Percentiles rank a stretch among this genome's conserved stretches.
Conservation (phyloP, 2,888 invertebrate species). For the Perizoma affinitatum region DNA sequence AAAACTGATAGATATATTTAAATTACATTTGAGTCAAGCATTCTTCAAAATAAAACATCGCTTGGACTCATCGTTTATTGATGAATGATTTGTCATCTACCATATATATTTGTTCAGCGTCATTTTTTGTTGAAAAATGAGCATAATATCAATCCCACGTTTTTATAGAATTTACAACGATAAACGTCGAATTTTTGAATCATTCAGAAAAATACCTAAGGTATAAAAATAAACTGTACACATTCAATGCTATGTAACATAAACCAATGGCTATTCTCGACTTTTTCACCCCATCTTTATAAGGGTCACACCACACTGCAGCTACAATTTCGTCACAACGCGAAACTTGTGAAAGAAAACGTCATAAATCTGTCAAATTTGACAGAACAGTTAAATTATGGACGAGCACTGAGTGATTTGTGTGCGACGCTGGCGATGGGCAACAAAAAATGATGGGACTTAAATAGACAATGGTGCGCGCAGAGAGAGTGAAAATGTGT, state of each 20-base stretch:
- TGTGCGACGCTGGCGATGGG: slow-evolving; percentile 48
- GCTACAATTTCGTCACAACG: slow-evolving; percentile 48
- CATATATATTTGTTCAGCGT: too few relatives aligned
- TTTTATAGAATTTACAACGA: too few relatives aligned
- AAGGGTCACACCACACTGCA: slow-evolving; percentile 36
- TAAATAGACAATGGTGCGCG: slow-evolving; percentile 37
- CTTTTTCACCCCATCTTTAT: slow-evolving; percentile 25
- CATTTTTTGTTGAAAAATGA: too few relatives aligned
- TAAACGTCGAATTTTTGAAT: too few relatives aligned
- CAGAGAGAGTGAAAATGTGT: slow-evolving; percentile 26
- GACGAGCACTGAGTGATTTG: slow-evolving; percentile 72
- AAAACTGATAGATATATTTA: slow-evolving; percentile 11
- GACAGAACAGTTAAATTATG: slow-evolving; percentile 70
- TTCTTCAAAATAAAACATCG: too few relatives aligned
- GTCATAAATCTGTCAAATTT: slow-evolving; percentile 75
- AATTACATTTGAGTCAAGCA: slow-evolving; percentile 1
- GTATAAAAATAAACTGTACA: too few relatives aligned
- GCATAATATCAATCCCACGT: too few relatives aligned
- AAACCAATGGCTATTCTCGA: slow-evolving; percentile 10
- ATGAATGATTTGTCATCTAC: too few relatives aligned
- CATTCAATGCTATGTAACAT: too few relatives aligned
- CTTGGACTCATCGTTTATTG: too few relatives aligned
- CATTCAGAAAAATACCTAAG: too few relatives aligned
- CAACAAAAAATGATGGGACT: slow-evolving; percentile 43
- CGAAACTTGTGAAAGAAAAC: slow-evolving; percentile 67